Evolutionary conservation across 2,797 vertebrate species (phyloP).

Genomic region (Phoxinus dragarum): DNA sequence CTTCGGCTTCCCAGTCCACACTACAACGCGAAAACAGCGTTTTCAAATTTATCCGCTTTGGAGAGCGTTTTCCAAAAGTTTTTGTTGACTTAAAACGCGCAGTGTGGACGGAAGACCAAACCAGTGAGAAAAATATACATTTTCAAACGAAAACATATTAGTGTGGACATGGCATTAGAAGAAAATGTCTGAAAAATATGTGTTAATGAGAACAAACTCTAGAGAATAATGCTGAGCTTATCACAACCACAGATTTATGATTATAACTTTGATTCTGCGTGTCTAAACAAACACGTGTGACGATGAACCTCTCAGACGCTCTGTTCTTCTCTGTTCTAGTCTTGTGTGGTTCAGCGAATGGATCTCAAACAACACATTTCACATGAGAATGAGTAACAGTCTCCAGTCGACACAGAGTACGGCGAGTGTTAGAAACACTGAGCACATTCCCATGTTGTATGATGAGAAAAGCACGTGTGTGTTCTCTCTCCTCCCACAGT

Average conservation of each 20-base stretch:
- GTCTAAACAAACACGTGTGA: background rate
- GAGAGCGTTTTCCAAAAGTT: no score
- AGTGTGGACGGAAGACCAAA: no score
- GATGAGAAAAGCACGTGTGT: constrained; percentile 15
- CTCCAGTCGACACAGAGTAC: background rate
- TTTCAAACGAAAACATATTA: no score
- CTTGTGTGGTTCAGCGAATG: background rate
- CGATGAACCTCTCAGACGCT: background rate
- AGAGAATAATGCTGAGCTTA: no score
- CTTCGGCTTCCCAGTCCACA: no score
- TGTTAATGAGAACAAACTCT: background rate
- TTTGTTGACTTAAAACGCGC: no score
- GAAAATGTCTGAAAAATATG: background rate
- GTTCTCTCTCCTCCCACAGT: constrained; percentile 5
- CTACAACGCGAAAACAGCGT: no score
- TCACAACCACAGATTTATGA: no score
- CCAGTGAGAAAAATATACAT: no score
- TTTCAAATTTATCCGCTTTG: no score
- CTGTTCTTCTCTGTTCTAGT: no score
- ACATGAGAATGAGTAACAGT: background rate
- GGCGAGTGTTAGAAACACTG: background rate
- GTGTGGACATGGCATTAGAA: background rate
- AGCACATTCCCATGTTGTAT: background rate
- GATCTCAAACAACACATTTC: background rate
- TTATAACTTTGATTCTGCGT: no score